A percentile compares a stretch with the other conserved stretches of the same genome.
Conservation (phyloP, 2,888 invertebrate species). For the Dexiosoma caninum region DNA sequence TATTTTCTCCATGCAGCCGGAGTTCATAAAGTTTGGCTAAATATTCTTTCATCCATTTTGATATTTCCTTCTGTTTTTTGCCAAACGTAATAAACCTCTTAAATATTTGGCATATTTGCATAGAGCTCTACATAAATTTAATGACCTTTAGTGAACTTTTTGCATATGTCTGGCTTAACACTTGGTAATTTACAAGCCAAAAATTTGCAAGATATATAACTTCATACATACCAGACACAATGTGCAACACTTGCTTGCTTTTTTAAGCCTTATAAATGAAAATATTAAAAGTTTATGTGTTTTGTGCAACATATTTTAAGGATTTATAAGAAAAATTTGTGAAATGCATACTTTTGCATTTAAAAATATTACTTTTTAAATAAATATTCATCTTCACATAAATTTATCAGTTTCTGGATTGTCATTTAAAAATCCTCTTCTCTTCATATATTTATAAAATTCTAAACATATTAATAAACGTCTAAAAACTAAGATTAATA, state of each 20-base stretch:
- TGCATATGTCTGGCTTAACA: conserved; percentile 63
- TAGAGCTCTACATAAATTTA: conserved; percentile 59
- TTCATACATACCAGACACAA: not conserved
- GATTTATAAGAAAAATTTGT: conserved; percentile 13
- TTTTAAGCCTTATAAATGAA: not conserved
- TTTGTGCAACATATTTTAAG: conserved; percentile 30
- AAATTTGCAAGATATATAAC: conserved; percentile 35
- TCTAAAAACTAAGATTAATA: conserved; percentile 9
- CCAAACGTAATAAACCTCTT: conserved; percentile 60
- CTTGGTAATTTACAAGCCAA: conserved; percentile 60
- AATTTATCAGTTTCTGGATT: too few species aligned
- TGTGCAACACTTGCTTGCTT: not conserved
- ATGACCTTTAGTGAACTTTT: conserved; percentile 63
- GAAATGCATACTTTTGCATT: not conserved
- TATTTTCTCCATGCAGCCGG: conserved; percentile 28
- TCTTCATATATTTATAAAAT: too few species aligned
- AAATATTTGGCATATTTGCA: conserved; percentile 64
- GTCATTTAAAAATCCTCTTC: too few species aligned
- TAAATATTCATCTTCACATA: not conserved
- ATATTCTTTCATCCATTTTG: not conserved
- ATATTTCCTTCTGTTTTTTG: not conserved
- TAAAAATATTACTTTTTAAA: not conserved
- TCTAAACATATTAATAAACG: too few species aligned
- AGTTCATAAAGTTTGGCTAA: conserved; percentile 51
- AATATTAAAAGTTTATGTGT: conserved; percentile 1